Base-by-base conservation (phyloP, 2,797 vertebrate genomes). In the Phrynocephalus forsythii region DNA sequence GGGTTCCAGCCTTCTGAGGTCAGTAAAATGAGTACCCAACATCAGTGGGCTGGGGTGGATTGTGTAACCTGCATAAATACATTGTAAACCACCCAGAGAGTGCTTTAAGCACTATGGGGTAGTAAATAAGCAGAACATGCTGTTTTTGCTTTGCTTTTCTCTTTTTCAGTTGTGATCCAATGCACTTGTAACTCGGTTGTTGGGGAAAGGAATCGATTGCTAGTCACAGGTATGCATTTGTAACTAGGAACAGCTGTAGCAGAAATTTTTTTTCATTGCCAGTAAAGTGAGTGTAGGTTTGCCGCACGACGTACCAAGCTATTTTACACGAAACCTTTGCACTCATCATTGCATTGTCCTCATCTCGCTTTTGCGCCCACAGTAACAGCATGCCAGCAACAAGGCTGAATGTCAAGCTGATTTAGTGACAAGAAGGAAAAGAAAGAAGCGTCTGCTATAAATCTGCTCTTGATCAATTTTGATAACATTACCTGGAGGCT, bases 381-480 rank as follows among this genome's bases (percentile, higher is more conserved):
- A 26, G 50, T 30, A 50, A 83, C 67, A 18, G 50, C 52, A 7
- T 48, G 52, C 13, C 38, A 72, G 71, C 75, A 15, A 63, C 83
- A 76, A 79, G 79, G 67, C 75, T 87, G 72, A 30, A n/a, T 38
- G 67, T 79, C 80, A 66, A 18, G 52, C 33, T 85, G 79, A 72
- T 87, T 73, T 73, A 82, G 83, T 38, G 50, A 82, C 60, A 69
- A 83, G 78, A 30, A 68, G 56, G 5, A 13, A 33, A 78, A 48
- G 18, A 28, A 30, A 87, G 50, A 73, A 85, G 50, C 0, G 24
- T 66, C n/a, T 30, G 48, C 63, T 79, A 81, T 85, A 87, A 85
- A 90, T 87, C 72, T 82, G 52, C 60, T 82, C 66, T 77, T 87
- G 66, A 78, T 81, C 63, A 82, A 85, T 90, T 80, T 84, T 84